Evolutionary conservation across 2,113 vertebrate species (phyloP), one percentile per base, ranked within the genome.

Genomic region (Elachura formosa): DNA sequence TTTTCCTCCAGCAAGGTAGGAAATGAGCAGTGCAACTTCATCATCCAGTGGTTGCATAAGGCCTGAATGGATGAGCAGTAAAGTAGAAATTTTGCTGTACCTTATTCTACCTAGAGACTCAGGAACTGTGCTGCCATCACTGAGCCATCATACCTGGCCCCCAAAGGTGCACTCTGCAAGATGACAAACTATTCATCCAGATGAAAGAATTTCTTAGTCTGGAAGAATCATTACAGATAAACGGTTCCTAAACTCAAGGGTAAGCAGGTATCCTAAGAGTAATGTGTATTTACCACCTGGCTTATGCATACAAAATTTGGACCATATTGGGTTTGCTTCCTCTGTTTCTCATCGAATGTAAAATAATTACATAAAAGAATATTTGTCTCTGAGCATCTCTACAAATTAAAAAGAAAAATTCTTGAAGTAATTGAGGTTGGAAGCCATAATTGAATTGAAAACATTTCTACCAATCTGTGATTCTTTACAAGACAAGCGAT

Each of bases 391-490:
- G 43, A 96, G 84, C 79, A 91, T 48, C 64, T 94, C 69, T 41
- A 55, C 86, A 82, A 93, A 92, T 94, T 93, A 94, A 25, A 59
- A 55, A 48, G 90, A 89, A 58, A 84, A 54, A 72, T 73, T 79
- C 82, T 94, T 87, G 6, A 90, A 89, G 69, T 91, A 94, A 93
- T 86, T 92, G 92, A 93, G 71, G 55, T 48, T 91, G 78, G 84
- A 96, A 87, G 40, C 87, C 45, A 18, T 92, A 93, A 94, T 55
- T 94, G 94, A 94, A 96, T 68, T 69, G 66, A 61, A 84, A 86
- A 73, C 38, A 19, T 41, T 87, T 63, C 71, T 75, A 79, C 92
- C 68, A 79, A 76, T 87, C 89, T 96, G 90, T 62, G 88, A 52
- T 86, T 79, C 94, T 89, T 72, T 76, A 77, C 69, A 93, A 93